Conservation (phyloP, 2,888 invertebrate genomes). For the Scaptomyza cyrtandrae region DNA sequence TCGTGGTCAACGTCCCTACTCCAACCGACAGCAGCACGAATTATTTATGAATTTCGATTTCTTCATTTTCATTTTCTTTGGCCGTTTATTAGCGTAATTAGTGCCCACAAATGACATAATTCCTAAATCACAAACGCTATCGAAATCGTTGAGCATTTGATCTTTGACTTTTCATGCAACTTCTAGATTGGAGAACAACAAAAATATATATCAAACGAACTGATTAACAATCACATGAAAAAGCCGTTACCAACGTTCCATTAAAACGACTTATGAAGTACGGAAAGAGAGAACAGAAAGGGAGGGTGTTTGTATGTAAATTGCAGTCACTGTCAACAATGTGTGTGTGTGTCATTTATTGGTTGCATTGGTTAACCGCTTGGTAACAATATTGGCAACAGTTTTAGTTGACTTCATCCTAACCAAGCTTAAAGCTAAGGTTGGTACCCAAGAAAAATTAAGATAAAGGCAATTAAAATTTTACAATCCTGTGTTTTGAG, state of each 20-base stretch:
- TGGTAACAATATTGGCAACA: conserved; percentile 6
- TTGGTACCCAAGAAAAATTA: background rate
- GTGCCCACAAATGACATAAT: conserved; percentile 28
- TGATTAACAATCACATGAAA: conserved; percentile 54
- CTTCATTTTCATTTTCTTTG: conserved; percentile 6
- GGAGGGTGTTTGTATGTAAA: conserved; percentile 40
- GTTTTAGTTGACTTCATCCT: background rate
- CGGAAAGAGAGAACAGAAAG: background rate
- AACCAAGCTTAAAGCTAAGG: too few relatives aligned
- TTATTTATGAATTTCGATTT: conserved; percentile 67
- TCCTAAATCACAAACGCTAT: conserved; percentile 14
- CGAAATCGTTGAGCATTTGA: conserved; percentile 17
- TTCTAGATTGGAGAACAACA: background rate
- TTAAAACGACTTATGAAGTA: background rate
- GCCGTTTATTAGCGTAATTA: conserved; percentile 64
- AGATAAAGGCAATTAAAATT: too few relatives aligned
- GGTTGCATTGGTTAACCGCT: conserved; percentile 38
- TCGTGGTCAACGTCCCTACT: conserved; percentile 31
- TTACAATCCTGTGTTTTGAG: too few relatives aligned
- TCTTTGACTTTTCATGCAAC: conserved; percentile 19
- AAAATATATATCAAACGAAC: conserved; percentile 17
- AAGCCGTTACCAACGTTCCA: conserved; percentile 17
- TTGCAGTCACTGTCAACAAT: conserved; percentile 34
- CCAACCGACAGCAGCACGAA: conserved; percentile 44
- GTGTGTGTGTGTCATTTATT: conserved; percentile 14